Conservation (phyloP, 1,140 invertebrate genomes). For the Drosophila orosa region DNA sequence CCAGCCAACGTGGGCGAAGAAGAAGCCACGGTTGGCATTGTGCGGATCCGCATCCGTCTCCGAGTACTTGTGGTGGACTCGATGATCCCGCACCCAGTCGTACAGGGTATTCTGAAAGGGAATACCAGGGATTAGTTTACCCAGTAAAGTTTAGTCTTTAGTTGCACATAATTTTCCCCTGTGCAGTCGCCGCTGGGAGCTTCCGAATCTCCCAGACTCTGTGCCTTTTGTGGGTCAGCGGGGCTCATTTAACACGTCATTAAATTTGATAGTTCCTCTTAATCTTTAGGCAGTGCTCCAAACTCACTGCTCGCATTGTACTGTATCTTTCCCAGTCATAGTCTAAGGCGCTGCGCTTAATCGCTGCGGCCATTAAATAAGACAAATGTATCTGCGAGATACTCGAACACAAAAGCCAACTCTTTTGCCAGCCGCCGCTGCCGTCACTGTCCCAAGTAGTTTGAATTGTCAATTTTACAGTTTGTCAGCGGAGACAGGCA, state of each 20-base stretch:
- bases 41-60: constrained; percentile 97
- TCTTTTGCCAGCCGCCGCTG: constrained; percentile 13
- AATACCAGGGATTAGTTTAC: neutral
- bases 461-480: constrained; percentile 55
- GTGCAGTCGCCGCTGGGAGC: neutral
- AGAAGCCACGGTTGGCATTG: constrained; percentile 94
- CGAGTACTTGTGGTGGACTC: constrained; percentile 95
- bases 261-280: constrained; percentile 44
- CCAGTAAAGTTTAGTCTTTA: neutral
- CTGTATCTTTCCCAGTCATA: neutral
- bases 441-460: constrained; percentile 27
- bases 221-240: constrained; percentile 22
- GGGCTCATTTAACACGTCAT: constrained; percentile 38
- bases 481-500: constrained; percentile 56
- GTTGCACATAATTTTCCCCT: neutral
- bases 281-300: constrained; percentile 19
- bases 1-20: constrained; percentile 97
- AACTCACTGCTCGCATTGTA: neutral
- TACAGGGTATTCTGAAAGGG: constrained; percentile 86
- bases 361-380: constrained; percentile 68
- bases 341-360: constrained; percentile 44
- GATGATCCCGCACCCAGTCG: constrained; percentile 92
- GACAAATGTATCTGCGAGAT: constrained; percentile 72
- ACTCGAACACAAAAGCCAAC: constrained; percentile 40
- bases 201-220: constrained; percentile 5